phyloP scores from a whole-genome alignment of 2,888 invertebrate genomes.

The Tinea pellionella region DNA sequence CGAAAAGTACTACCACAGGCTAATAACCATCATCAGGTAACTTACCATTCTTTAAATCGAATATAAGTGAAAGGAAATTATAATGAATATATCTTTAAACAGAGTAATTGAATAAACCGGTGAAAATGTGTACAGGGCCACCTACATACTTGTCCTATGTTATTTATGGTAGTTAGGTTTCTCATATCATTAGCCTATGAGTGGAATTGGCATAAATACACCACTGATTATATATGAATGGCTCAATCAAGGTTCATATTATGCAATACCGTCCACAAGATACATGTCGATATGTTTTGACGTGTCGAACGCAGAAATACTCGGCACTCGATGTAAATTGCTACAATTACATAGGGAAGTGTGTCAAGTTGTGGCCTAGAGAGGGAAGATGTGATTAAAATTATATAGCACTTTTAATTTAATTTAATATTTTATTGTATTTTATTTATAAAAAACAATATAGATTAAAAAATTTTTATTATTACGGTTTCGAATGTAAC shows the following conservation, averaged over 20 bases:
- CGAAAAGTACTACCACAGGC: no score
- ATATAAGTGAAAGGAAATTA: neutral
- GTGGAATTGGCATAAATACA: conserved; percentile 40
- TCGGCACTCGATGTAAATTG: conserved; percentile 37
- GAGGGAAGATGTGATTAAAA: conserved; percentile 25
- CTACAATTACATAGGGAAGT: conserved; percentile 59
- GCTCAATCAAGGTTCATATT: conserved; percentile 49
- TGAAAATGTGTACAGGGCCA: conserved; percentile 1
- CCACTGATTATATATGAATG: conserved; percentile 49
- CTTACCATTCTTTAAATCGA: no score
- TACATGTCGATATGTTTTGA: conserved; percentile 54
- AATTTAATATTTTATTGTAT: neutral
- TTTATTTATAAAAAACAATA: no score
- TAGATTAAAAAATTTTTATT: no score
- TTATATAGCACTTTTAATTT: neutral
- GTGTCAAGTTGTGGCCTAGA: conserved; percentile 44
- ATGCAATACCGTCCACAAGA: conserved; percentile 46
- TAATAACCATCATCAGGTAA: no score
- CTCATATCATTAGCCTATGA: conserved; percentile 20
- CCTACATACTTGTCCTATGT: conserved; percentile 1
- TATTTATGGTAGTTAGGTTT: neutral
- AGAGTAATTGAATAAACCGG: neutral
- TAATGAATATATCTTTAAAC: neutral
- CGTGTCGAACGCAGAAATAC: conserved; percentile 10
- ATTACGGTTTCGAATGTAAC: no score